These are phyloP conservation scores for Vannuccia rotundouncinata DNA, from an alignment of 2,888 invertebrate species.

Conservation along the genomic window DNA sequence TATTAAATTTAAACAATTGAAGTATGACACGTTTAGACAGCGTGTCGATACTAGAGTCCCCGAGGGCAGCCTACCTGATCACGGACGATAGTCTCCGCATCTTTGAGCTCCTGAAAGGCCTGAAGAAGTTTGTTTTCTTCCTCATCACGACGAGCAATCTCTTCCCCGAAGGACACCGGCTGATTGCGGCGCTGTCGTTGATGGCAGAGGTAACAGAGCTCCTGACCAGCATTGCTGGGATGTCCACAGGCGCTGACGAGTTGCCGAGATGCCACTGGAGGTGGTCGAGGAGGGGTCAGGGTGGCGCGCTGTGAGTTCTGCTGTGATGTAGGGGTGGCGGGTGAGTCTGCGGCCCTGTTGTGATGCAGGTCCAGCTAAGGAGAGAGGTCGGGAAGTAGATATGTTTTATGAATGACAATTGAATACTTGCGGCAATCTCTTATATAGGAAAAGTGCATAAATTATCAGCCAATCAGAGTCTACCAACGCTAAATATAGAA, in stretches of 20 bases:
- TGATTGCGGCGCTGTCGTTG: conserved; percentile 54
- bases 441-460: too few relatives aligned
- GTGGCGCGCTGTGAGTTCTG: background rate
- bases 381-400: conserved; percentile 34
- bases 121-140: conserved; percentile 53
- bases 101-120: conserved; percentile 54
- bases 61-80: conserved; percentile 57
- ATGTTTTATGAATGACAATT: too few relatives aligned
- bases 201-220: conserved; percentile 56
- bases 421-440: too few relatives aligned
- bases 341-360: background rate
- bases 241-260: conserved; percentile 46
- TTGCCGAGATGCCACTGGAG: conserved; percentile 40
- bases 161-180: conserved; percentile 53
- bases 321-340: background rate
- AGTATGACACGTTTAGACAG: too few relatives aligned
- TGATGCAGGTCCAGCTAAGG: conserved; percentile 36
- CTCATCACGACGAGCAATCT: conserved; percentile 47
- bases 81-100: conserved; percentile 50
- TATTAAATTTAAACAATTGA: too few relatives aligned
- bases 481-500: too few relatives aligned
- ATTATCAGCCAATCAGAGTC: too few relatives aligned
- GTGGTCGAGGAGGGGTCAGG: conserved; percentile 12
- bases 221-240: conserved; percentile 53
- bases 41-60: too few relatives aligned